Base-by-base conservation (phyloP, 2,888 invertebrate genomes). In the Nycteola revayana region DNA sequence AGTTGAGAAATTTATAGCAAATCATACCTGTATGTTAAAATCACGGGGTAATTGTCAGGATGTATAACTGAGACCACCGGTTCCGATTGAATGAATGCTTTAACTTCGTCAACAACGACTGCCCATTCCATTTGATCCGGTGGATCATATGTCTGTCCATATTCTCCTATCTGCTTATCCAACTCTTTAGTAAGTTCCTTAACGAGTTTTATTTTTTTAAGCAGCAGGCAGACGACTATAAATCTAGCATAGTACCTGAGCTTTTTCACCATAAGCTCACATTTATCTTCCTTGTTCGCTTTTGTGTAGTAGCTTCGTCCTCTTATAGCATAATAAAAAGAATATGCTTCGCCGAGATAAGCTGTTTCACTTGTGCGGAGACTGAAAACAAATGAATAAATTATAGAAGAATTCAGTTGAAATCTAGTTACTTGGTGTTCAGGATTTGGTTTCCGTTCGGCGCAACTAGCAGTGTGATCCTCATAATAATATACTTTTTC, bases 61-160 rank as follows among this genome's bases (percentile, higher is more conserved):
- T 97, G 96, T 30, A 97, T 89, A 8, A 98, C 96, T 36, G 94
- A 93, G 9, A 98, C 94, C 23, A 96, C 92, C 36, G 95, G 94
- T 78, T 98, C 98, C 10, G 97, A 96, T 80, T 95, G 95, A 39
- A 98, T 94, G 85, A 98, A 98, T 34, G 96, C 94, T 81, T 96
- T 96, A 44, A 98, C 97, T 89, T 98, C 98, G 60, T 96, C 96
- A 45, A 98, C 90, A 1, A 98, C 98, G 45, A 97, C 90, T 28
- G 95, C 95, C 98, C 98, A 98, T 83, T 98, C 98, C 60, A 96
- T 90, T 75, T 97, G 96, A 80, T 98, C 98, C 60, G 98, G 98
- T n/a, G 98, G 98, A 74, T 98, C 96, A 83, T 98, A 98, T 9
- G 96, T 95, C 73, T 94, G 94, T 25, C 96, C 97, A 84, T 98